These are phyloP conservation scores for Pelvicachromis taeniatus DNA, from an alignment of 2,113 vertebrate genomes.

Conservation along the genomic window DNA sequence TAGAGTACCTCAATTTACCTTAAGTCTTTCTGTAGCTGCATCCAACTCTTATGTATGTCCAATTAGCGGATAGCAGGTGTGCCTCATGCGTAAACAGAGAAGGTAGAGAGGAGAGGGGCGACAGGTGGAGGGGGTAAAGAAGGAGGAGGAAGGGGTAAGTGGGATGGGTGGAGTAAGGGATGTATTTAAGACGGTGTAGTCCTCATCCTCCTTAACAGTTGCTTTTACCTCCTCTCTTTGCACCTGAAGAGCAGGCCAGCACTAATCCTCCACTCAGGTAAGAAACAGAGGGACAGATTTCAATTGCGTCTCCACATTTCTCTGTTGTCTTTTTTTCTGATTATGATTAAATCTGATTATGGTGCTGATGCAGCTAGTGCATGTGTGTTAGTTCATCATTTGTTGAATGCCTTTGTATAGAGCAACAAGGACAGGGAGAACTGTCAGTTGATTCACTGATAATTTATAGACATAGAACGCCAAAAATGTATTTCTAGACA, in stretches of 20 bases:
- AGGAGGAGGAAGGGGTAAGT: conserved; percentile 9
- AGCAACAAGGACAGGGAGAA: neutral
- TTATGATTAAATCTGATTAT: neutral
- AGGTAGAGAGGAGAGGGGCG: conserved; percentile 7
- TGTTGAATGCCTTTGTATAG: neutral
- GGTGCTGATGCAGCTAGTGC: neutral
- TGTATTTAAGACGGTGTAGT: conserved; percentile 67
- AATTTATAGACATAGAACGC: neutral
- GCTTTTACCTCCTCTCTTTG: neutral
- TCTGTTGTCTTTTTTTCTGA: neutral
- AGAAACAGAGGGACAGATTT: conserved; percentile 1
- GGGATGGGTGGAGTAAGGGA: conserved; percentile 51
- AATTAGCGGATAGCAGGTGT: conserved; percentile 36
- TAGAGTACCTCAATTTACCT: neutral
- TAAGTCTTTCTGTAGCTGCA: neutral
- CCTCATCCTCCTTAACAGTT: conserved; percentile 38
- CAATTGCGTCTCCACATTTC: neutral
- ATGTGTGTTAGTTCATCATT: neutral
- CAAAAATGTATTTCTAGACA: neutral
- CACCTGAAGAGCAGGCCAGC: conserved; percentile 37
- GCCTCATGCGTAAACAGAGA: conserved; percentile 53
- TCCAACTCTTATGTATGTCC: neutral
- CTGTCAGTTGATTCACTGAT: neutral
- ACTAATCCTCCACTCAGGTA: conserved; percentile 49
- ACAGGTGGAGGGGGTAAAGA: conserved; percentile 39